phyloP scores from a whole-genome alignment of 2,888 invertebrate genomes.

The Junonia oenone region DNA sequence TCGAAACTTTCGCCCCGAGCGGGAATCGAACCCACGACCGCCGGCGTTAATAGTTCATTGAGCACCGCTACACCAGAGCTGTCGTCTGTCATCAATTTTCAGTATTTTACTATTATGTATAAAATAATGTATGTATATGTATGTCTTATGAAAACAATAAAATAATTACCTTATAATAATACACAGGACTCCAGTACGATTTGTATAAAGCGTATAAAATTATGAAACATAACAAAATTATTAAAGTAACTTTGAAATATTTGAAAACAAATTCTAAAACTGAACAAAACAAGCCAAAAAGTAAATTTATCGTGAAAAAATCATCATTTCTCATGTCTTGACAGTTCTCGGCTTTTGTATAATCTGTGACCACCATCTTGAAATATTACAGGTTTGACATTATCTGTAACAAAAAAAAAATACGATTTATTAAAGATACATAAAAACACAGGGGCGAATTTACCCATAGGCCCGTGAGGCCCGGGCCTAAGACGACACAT shows the following conservation, averaged over 20 bases:
- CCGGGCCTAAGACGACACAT: too few relatives aligned
- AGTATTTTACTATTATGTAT: too few relatives aligned
- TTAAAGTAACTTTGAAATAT: conserved; percentile 33
- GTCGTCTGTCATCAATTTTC: too few relatives aligned
- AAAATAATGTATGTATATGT: too few relatives aligned
- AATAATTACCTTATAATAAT: conserved; percentile 51
- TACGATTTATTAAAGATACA: neutral
- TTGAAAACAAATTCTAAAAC: conserved; percentile 33
- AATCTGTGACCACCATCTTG: conserved; percentile 6
- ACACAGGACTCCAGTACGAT: conserved; percentile 46
- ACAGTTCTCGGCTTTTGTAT: neutral
- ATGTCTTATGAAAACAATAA: neutral
- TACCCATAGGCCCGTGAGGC: too few relatives aligned
- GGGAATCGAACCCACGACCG: too few relatives aligned
- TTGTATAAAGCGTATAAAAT: conserved; percentile 44
- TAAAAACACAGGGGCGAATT: too few relatives aligned
- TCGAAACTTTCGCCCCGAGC: too few relatives aligned
- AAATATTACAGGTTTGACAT: neutral
- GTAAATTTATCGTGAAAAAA: conserved; percentile 35
- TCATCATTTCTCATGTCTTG: conserved; percentile 7
- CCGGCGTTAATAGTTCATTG: too few relatives aligned
- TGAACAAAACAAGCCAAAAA: conserved; percentile 27
- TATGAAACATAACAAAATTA: conserved; percentile 37
- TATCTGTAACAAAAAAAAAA: neutral
- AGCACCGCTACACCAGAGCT: too few relatives aligned